phyloP scores from a whole-genome alignment of 2,113 vertebrate genomes.

The Micronycteris hirsuta region DNA sequence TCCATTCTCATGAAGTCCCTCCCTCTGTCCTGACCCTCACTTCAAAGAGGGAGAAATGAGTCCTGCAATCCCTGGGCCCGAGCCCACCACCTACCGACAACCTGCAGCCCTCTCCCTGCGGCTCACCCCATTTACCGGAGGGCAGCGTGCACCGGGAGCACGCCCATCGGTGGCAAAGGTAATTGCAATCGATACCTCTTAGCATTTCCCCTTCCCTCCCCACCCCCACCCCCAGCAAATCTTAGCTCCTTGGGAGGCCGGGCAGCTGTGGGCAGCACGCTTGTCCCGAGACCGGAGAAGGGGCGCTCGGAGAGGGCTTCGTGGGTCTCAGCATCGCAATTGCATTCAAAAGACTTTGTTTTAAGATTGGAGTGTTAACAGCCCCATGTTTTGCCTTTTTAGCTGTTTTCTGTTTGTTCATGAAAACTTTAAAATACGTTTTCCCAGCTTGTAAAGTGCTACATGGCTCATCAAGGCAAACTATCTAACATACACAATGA shows the following conservation, averaged over 20 bases:
- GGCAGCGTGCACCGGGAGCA: background rate
- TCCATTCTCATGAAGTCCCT: background rate
- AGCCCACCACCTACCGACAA: background rate
- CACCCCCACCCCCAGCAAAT: background rate
- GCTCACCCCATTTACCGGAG: background rate
- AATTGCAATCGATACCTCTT: slow-evolving; percentile 43
- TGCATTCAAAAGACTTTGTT: background rate
- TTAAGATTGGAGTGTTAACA: background rate
- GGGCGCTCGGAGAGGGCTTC: background rate
- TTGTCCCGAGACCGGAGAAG: rapidly evolving
- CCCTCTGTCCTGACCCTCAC: no score
- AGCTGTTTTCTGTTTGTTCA: background rate
- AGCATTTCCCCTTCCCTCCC: background rate
- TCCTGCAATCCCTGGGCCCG: background rate
- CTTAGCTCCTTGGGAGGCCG: background rate
- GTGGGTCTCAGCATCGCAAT: background rate
- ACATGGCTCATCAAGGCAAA: background rate
- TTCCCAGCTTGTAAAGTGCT: background rate
- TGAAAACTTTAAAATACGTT: background rate
- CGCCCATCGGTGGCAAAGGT: background rate
- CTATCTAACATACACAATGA: background rate
- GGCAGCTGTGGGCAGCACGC: rapidly evolving
- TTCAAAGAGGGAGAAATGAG: slow-evolving; percentile 39
- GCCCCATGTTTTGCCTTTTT: background rate
- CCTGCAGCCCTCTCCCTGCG: slow-evolving; percentile 9